A percentile compares a stretch with the other conserved stretches of the same genome.
Evolutionary conservation across 2,113 vertebrate genomes (phyloP).

Genomic region (Murina feae): DNA sequence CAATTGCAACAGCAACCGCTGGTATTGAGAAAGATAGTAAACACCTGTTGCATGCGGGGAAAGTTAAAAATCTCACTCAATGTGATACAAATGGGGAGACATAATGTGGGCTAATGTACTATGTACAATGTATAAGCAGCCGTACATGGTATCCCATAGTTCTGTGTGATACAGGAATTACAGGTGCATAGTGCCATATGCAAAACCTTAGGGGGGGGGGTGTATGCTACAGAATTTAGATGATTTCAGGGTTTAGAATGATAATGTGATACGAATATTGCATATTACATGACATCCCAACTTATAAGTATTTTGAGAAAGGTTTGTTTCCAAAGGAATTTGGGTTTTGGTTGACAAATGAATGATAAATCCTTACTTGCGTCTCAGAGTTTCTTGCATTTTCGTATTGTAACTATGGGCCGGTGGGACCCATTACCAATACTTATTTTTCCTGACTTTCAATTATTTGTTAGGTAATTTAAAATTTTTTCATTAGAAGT

Average conservation of each 20-base stretch:
- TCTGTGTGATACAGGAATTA: background rate
- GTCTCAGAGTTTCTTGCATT: background rate
- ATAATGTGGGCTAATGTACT: background rate
- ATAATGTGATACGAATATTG: background rate
- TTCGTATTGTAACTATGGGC: background rate
- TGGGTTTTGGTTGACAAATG: background rate
- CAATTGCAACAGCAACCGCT: background rate
- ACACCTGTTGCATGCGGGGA: background rate
- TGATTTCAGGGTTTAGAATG: background rate
- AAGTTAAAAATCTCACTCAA: background rate
- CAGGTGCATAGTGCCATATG: fast-evolving
- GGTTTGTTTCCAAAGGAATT: background rate
- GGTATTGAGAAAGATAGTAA: background rate
- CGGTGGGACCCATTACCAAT: background rate
- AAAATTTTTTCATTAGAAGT: background rate
- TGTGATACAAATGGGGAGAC: background rate
- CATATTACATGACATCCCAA: background rate
- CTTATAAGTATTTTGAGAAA: background rate
- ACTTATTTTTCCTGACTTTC: background rate
- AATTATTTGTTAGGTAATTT: background rate
- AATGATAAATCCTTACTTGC: background rate
- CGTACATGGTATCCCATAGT: fast-evolving
- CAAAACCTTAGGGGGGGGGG: background rate
- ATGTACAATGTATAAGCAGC: fast-evolving
- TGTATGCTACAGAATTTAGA: background rate